phyloP scores from a whole-genome alignment of 2,888 invertebrate genomes.

The Teleogryllus oceanicus region DNA sequence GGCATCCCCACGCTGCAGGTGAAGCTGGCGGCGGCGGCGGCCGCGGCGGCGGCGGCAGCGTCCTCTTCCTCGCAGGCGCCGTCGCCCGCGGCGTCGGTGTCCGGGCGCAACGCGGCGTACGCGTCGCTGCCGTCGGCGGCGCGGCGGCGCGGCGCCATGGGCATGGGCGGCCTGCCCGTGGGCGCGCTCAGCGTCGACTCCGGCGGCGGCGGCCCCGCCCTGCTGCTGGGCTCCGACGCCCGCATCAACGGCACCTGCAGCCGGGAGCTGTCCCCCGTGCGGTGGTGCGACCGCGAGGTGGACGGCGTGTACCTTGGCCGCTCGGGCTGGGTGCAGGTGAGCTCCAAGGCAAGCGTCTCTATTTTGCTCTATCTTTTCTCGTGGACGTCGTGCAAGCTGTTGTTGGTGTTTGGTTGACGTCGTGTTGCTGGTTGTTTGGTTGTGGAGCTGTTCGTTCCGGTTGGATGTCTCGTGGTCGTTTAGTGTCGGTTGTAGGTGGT shows the following conservation, averaged over 20 bases:
- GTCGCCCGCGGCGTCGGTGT: not conserved
- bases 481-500: not conserved
- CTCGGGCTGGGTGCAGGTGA: conserved; percentile 54
- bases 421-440: not conserved
- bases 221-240: conserved; percentile 26
- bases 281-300: conserved; percentile 59
- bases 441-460: not conserved
- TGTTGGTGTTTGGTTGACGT: not conserved
- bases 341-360: conserved; percentile 29
- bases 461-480: not conserved
- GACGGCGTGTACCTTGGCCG: conserved; percentile 57
- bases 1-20: conserved; percentile 35
- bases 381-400: not conserved
- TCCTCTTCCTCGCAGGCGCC: not conserved
- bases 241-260: conserved; percentile 50
- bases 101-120: conserved; percentile 24
- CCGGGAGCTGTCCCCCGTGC: conserved; percentile 56
- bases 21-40: conserved; percentile 29
- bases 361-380: not conserved
- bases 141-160: conserved; percentile 30
- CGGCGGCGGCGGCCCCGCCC: conserved; percentile 29
- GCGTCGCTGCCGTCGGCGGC: conserved; percentile 34
- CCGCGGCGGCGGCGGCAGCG: conserved; percentile 4
- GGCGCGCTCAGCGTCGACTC: conserved; percentile 21
- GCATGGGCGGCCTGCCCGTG: not conserved